phyloP scores from a whole-genome alignment of 2,113 vertebrate species.

The Ceyx margarethae region DNA sequence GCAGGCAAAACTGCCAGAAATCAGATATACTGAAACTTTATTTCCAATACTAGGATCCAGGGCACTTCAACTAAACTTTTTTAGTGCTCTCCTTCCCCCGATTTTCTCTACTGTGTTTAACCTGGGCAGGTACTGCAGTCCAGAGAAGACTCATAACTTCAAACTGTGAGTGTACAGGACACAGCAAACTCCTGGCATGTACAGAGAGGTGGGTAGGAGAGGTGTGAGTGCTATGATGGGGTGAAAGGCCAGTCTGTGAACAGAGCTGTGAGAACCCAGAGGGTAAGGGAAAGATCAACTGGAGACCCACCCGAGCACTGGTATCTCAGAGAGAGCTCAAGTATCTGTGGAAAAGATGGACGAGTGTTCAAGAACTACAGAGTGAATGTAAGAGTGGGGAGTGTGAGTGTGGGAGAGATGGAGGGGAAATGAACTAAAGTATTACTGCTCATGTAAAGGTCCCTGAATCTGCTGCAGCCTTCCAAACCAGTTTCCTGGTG shows the following conservation, averaged over 20 bases:
- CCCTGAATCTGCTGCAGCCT: background rate
- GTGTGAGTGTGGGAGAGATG: background rate
- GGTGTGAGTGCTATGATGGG: fast-evolving
- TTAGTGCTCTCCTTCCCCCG: background rate
- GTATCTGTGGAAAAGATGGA: background rate
- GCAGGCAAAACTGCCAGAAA: background rate
- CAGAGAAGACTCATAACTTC: background rate
- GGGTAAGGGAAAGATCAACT: background rate
- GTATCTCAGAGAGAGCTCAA: background rate
- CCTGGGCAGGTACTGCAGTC: background rate
- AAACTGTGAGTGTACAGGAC: background rate
- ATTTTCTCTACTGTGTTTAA: background rate
- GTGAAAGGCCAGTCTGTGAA: background rate
- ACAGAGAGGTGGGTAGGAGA: fast-evolving
- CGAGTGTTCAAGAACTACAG: background rate
- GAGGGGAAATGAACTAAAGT: background rate
- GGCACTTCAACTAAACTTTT: background rate
- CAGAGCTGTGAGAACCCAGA: background rate
- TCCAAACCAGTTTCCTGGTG: background rate
- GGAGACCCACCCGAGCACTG: fast-evolving
- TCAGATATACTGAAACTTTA: background rate
- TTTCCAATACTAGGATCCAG: background rate
- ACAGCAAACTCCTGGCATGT: background rate
- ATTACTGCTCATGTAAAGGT: background rate
- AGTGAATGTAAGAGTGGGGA: background rate